A percentile compares a stretch with the other conserved stretches of the same genome.
phyloP scores from a whole-genome alignment of 2,797 vertebrate species.

The Brachyrhaphis roseni region DNA sequence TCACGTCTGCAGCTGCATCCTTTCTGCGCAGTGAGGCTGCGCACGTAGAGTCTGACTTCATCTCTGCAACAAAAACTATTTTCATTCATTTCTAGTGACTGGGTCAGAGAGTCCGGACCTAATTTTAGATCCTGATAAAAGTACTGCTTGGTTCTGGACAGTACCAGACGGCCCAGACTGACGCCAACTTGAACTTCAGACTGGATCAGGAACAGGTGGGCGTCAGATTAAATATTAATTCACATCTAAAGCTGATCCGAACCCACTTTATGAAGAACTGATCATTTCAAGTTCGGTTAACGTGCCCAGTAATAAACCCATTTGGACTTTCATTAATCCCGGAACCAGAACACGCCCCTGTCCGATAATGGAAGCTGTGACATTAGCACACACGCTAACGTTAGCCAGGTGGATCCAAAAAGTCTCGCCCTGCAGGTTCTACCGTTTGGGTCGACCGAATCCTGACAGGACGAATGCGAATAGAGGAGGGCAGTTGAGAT shows the following conservation, averaged over 20 bases:
- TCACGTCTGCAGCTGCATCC: neutral
- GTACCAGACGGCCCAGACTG: neutral
- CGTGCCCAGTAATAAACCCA: neutral
- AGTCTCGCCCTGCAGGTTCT: neutral
- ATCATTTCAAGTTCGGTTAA: neutral
- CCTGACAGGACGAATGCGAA: too few relatives aligned
- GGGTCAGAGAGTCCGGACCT: neutral
- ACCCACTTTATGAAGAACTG: neutral
- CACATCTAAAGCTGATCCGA: neutral
- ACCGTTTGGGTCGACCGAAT: neutral
- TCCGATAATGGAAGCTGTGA: conserved; percentile 45
- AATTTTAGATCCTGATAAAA: neutral
- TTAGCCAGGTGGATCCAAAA: neutral
- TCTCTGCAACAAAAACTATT: neutral
- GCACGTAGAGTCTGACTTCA: conserved; percentile 11
- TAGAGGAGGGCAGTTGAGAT: neutral
- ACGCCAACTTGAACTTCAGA: neutral
- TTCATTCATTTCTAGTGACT: neutral
- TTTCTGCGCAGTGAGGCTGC: neutral
- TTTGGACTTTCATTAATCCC: neutral
- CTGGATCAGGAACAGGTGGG: conserved; percentile 1
- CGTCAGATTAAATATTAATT: neutral
- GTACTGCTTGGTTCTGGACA: neutral
- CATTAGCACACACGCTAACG: conserved; percentile 51
- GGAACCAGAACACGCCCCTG: neutral